These are phyloP conservation scores for Hydrocynus forskahlii DNA, from an alignment of 2,797 vertebrate species.

Conservation along the genomic window DNA sequence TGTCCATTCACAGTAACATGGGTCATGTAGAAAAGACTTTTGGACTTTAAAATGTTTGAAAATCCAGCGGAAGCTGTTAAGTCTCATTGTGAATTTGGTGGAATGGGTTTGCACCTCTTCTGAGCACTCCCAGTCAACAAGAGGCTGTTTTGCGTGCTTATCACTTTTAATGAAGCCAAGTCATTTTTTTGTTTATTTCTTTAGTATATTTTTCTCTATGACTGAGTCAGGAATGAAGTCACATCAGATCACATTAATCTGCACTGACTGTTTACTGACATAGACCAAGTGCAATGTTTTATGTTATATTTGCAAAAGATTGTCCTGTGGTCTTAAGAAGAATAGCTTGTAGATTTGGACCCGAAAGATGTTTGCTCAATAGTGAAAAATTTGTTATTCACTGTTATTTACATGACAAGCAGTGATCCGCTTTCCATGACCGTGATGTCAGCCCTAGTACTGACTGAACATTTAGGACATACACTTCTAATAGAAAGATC, in stretches of 20 bases:
- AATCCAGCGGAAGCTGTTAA: too few species aligned
- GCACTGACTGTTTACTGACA: not conserved
- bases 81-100: not conserved
- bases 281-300: not conserved
- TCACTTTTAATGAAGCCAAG: not conserved
- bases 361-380: not conserved
- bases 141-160: conserved; percentile 57
- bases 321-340: not conserved
- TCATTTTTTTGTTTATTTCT: not conserved
- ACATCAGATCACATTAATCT: not conserved
- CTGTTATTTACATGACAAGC: too few species aligned
- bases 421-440: too few species aligned
- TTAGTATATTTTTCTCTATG: not conserved
- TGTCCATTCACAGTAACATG: conserved; percentile 31
- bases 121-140: conserved; percentile 62
- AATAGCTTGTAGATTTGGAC: not conserved
- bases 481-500: too few species aligned
- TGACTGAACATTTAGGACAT: too few species aligned
- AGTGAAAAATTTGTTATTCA: too few species aligned
- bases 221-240: too few species aligned
- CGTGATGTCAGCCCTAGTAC: too few species aligned
- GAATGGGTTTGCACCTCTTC: conserved; percentile 63
- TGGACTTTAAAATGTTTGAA: too few species aligned
- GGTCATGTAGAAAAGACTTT: conserved; percentile 19
- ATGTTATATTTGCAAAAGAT: not conserved